phyloP scores from a whole-genome alignment of 2,113 vertebrate species.

The Catharus bicknelli region DNA sequence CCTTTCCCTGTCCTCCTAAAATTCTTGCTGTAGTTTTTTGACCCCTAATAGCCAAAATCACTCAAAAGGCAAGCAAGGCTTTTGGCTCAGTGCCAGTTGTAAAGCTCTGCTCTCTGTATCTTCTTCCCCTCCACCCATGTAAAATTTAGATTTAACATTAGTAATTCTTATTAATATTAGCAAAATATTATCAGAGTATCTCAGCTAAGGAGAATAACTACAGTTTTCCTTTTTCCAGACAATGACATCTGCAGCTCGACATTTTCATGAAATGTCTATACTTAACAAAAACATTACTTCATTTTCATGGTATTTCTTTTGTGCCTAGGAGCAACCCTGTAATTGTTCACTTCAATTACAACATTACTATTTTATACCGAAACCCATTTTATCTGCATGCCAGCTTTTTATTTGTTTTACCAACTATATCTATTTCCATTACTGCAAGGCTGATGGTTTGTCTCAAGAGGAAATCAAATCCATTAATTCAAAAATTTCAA shows the following conservation, averaged over 20 bases:
- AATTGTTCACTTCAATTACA: conserved; percentile 84
- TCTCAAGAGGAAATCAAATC: conserved; percentile 85
- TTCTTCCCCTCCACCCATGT: not conserved
- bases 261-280: conserved; percentile 67
- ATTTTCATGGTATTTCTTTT: conserved; percentile 80
- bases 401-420: conserved; percentile 85
- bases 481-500: conserved; percentile 88
- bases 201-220: conserved; percentile 62
- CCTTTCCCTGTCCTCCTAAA: not conserved
- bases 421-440: conserved; percentile 85
- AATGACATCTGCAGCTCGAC: conserved; percentile 71
- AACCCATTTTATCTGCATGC: conserved; percentile 82
- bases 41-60: not conserved
- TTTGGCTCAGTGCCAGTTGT: not conserved
- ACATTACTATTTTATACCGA: conserved; percentile 82
- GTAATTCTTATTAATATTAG: conserved; percentile 68
- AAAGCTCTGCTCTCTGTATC: not conserved
- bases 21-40: not conserved
- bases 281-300: conserved; percentile 79
- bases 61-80: not conserved
- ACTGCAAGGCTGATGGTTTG: conserved; percentile 82
- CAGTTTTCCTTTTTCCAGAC: conserved; percentile 64
- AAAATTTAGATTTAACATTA: conserved; percentile 65
- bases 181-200: conserved; percentile 67
- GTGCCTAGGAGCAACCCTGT: conserved; percentile 78